Evolutionary conservation across 37 sponge, comb jelly and placozoan species (phyloP).

Genomic region (Agelas oroides): DNA sequence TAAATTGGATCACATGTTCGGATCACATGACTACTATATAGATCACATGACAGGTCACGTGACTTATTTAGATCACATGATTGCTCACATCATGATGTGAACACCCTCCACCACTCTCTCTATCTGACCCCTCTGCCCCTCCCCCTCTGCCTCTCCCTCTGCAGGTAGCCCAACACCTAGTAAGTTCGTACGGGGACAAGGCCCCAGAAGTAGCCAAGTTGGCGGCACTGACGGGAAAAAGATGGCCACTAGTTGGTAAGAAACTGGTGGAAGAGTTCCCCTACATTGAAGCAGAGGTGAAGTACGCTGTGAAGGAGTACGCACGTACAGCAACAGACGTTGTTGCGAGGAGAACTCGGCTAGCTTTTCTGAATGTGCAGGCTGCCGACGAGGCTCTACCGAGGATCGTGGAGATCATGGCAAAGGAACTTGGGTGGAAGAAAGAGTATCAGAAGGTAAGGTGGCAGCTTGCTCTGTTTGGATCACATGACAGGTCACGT

Average conservation of each 20-base stretch:
- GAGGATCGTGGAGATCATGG: slow-evolving; percentile 92
- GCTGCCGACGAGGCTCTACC: slow-evolving; percentile 94
- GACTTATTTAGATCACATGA: too few relatives aligned
- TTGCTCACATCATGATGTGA: too few relatives aligned
- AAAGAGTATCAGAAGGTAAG: slow-evolving; percentile 71
- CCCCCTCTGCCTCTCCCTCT: neutral
- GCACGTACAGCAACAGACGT: slow-evolving; percentile 92
- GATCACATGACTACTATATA: too few relatives aligned
- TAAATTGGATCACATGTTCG: too few relatives aligned
- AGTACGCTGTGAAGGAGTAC: slow-evolving; percentile 93
- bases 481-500: too few relatives aligned
- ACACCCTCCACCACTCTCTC: too few relatives aligned
- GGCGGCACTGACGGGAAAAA: slow-evolving; percentile 85
- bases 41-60: too few relatives aligned
- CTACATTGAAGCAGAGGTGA: slow-evolving; percentile 97
- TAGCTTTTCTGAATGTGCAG: slow-evolving; percentile 97
- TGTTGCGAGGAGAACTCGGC: slow-evolving; percentile 89
- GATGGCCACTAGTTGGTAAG: slow-evolving; percentile 93
- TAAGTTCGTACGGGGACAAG: slow-evolving; percentile 91
- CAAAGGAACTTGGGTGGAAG: slow-evolving; percentile 89
- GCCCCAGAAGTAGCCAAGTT: slow-evolving; percentile 93
- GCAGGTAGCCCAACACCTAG: slow-evolving; percentile 93
- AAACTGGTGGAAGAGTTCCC: slow-evolving; percentile 92
- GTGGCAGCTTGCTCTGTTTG: neutral
- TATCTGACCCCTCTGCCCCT: too few relatives aligned